Evolutionary conservation across 1,140 invertebrate genomes (phyloP).

Genomic region (Eupristina koningsbergeri): DNA sequence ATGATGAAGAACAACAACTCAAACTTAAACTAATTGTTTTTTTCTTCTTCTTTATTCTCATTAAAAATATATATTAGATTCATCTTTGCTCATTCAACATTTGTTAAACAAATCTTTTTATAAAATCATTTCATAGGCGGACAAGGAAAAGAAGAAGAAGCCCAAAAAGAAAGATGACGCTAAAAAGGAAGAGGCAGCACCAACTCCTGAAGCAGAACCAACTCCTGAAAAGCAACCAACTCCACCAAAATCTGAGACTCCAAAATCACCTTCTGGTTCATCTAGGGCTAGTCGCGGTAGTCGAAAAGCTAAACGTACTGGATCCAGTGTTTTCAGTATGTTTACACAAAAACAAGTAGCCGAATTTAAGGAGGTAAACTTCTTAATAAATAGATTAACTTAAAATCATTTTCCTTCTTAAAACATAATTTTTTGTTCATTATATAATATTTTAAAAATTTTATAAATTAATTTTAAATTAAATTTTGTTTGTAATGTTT

Average conservation of each 20-base stretch:
- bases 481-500: too few species aligned
- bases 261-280: conserved; percentile 76
- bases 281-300: conserved; percentile 86
- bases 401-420: too few species aligned
- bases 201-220: conserved; percentile 71
- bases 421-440: too few species aligned
- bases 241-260: conserved; percentile 59
- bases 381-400: background rate
- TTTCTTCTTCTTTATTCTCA: conserved; percentile 51
- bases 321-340: conserved; percentile 96
- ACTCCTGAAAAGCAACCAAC: conserved; percentile 70
- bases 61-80: too few species aligned
- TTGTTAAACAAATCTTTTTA: background rate
- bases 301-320: conserved; percentile 84
- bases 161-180: conserved; percentile 75
- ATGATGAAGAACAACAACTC: too few species aligned
- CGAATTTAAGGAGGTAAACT: conserved; percentile 93
- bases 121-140: conserved; percentile 68
- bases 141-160: conserved; percentile 77
- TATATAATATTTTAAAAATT: too few species aligned
- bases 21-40: too few species aligned
- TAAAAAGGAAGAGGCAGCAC: conserved; percentile 72
- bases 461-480: too few species aligned
- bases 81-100: conserved; percentile 56
- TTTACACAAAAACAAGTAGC: conserved; percentile 95